phyloP scores from a whole-genome alignment of 2,888 invertebrate species.

The Drosophila kuntzei region DNA sequence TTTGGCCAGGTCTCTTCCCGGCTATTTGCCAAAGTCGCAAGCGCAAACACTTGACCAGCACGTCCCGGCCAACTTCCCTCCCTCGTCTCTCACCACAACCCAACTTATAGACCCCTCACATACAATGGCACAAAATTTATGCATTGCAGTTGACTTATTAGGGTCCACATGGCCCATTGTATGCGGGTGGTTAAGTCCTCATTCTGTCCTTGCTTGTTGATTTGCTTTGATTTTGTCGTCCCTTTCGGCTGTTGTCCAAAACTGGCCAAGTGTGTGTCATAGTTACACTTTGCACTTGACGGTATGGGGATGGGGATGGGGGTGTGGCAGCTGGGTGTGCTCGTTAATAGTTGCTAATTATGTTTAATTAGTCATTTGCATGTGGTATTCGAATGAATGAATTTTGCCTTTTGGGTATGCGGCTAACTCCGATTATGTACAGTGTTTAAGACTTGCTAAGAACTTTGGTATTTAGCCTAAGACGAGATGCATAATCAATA shows the following conservation, averaged over 20 bases:
- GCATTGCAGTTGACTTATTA: constrained; percentile 82
- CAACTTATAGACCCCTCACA: constrained; percentile 26
- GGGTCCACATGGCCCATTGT: constrained; percentile 63
- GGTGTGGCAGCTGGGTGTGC: constrained; percentile 22
- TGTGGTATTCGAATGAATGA: constrained; percentile 27
- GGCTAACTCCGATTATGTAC: constrained; percentile 2
- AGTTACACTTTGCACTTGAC: constrained; percentile 57
- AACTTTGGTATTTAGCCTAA: background rate
- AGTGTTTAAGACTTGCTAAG: background rate
- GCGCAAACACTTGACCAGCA: constrained; percentile 72
- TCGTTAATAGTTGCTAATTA: constrained; percentile 78
- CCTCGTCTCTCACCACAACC: background rate
- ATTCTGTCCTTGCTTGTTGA: constrained; percentile 59
- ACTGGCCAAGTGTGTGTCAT: constrained; percentile 59
- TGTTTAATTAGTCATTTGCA: constrained; percentile 78
- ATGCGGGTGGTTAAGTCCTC: constrained; percentile 7
- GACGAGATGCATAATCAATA: background rate
- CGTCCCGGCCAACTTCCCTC: constrained; percentile 22
- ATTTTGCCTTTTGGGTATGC: constrained; percentile 11
- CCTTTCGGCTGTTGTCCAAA: constrained; percentile 42
- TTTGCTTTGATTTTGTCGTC: constrained; percentile 74
- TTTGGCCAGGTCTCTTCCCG: constrained; percentile 33
- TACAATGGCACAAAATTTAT: constrained; percentile 73
- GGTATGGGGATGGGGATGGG: too few relatives aligned
- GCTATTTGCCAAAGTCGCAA: constrained; percentile 69